phyloP scores from a whole-genome alignment of 2,113 vertebrate species.

The Perca flavescens region DNA sequence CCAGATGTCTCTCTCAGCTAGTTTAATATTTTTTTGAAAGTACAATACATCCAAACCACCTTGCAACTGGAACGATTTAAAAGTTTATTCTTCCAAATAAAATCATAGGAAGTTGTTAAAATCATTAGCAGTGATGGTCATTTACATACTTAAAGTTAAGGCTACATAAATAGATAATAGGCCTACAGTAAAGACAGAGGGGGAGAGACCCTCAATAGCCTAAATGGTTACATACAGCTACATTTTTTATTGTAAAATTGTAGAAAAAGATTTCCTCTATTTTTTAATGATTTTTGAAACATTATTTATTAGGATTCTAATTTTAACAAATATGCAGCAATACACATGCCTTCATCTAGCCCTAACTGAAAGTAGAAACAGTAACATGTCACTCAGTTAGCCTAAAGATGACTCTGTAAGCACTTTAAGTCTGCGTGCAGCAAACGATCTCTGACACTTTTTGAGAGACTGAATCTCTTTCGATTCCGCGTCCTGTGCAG shows the following conservation, averaged over 20 bases:
- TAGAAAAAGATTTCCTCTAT: not conserved
- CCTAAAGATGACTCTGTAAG: not conserved
- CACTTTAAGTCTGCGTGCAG: not conserved
- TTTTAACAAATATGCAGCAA: not conserved
- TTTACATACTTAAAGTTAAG: not conserved
- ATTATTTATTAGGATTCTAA: not conserved
- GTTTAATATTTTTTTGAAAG: no score
- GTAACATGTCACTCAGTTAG: not conserved
- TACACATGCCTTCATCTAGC: not conserved
- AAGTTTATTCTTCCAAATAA: not conserved
- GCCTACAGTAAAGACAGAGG: not conserved
- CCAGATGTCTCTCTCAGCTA: no score
- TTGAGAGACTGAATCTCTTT: conserved; percentile 7
- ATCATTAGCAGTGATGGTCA: not conserved
- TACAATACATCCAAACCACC: not conserved
- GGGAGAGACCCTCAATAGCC: not conserved
- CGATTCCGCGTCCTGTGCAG: not conserved
- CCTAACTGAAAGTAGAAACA: not conserved
- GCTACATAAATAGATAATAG: not conserved
- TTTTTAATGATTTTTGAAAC: not conserved
- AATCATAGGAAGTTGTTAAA: not conserved
- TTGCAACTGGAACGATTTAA: not conserved
- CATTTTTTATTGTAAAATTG: not conserved
- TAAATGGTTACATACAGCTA: not conserved
- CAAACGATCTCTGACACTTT: not conserved